Evolutionary conservation across 2,797 vertebrate species (phyloP).

Genomic region (Pogonophryne albipinna): DNA sequence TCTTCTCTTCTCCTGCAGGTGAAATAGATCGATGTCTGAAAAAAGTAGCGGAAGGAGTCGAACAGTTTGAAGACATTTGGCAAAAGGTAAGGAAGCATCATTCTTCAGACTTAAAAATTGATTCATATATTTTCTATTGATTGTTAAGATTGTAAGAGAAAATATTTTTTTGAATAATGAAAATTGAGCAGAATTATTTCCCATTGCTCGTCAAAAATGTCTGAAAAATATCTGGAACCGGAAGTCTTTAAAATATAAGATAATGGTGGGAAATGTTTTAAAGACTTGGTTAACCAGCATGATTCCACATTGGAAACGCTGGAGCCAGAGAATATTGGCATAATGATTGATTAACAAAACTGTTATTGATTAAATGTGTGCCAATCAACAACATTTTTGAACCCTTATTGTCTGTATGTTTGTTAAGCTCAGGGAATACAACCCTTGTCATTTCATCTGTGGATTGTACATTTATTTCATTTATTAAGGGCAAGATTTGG

Average conservation of each 20-base stretch:
- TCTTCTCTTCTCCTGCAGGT: conserved; percentile 70
- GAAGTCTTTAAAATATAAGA: neutral
- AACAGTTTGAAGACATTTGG: conserved; percentile 95
- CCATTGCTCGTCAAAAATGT: neutral
- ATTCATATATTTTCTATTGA: neutral
- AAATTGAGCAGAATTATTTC: neutral
- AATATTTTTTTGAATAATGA: neutral
- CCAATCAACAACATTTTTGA: neutral
- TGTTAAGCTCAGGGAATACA: neutral
- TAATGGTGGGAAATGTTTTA: neutral
- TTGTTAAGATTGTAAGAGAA: neutral
- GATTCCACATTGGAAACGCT: neutral
- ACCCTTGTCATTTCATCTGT: neutral
- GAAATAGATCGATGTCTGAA: conserved; percentile 96
- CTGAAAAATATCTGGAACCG: neutral
- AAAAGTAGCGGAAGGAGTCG: conserved; percentile 94
- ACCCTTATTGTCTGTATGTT: neutral
- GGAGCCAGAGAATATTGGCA: no score
- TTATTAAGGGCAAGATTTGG: neutral
- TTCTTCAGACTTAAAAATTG: neutral
- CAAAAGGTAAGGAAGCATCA: conserved; percentile 85
- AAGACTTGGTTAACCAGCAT: neutral
- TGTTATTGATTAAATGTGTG: neutral
- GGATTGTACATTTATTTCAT: neutral
- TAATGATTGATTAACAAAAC: no score